These are phyloP conservation scores for Philereme vetulata DNA, from an alignment of 2,888 invertebrate genomes.

Conservation along the genomic window DNA sequence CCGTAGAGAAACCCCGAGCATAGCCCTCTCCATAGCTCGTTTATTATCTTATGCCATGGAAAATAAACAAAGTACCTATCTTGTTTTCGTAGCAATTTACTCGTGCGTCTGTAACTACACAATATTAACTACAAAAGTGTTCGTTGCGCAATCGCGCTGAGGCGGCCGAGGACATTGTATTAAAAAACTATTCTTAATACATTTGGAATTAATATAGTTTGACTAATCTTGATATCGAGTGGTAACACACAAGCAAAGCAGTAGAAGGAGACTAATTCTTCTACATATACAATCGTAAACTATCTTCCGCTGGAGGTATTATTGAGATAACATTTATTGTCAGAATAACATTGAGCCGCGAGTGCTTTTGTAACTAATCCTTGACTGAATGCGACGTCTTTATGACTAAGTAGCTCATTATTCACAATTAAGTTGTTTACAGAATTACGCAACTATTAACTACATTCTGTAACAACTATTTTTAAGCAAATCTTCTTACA, in stretches of 20 bases:
- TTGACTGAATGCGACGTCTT: constrained; percentile 14
- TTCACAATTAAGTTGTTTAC: constrained; percentile 12
- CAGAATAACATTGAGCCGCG: constrained; percentile 19
- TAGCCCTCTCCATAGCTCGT: too few species aligned
- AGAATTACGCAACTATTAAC: neutral
- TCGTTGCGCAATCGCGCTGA: too few species aligned
- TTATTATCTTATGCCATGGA: constrained; percentile 8
- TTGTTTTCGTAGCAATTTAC: constrained; percentile 20
- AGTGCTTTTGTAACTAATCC: constrained; percentile 18
- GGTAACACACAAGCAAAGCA: too few species aligned
- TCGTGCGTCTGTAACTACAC: constrained; percentile 1
- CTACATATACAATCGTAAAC: neutral
- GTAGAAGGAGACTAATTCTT: too few species aligned
- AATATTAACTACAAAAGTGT: neutral
- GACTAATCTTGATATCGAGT: too few species aligned
- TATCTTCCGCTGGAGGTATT: constrained; percentile 16
- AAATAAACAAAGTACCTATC: too few species aligned
- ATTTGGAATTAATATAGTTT: too few species aligned
- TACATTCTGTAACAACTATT: neutral
- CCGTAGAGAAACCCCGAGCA: too few species aligned
- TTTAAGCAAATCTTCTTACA: neutral
- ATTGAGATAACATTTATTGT: constrained; percentile 29
- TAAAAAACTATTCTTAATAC: too few species aligned
- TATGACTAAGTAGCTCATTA: constrained; percentile 14
- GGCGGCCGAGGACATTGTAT: too few species aligned